These are phyloP conservation scores for Odobenus rosmarus DNA, from an alignment of 2,113 vertebrate genomes.

Conservation along the genomic window DNA sequence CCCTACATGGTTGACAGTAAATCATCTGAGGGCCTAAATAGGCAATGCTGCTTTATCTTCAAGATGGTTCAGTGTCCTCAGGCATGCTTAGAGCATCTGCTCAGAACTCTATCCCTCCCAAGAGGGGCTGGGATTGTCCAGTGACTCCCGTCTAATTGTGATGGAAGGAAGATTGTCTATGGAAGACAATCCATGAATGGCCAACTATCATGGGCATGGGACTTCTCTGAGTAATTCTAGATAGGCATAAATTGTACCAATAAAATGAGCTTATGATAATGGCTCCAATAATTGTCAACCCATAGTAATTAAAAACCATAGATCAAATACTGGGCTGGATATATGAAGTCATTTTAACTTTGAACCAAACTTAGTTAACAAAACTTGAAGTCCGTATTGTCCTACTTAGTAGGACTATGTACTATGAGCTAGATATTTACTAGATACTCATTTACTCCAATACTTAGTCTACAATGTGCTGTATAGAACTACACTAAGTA, in stretches of 20 bases:
- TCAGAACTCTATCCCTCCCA: no score
- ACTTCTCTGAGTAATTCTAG: neutral
- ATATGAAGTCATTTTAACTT: conserved; percentile 34
- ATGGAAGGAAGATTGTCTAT: neutral
- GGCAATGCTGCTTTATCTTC: neutral
- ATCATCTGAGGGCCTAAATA: neutral
- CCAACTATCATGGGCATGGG: neutral
- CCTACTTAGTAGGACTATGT: neutral
- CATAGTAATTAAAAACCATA: neutral
- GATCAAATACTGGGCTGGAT: neutral
- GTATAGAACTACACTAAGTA: neutral
- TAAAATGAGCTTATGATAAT: neutral
- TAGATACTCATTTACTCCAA: neutral
- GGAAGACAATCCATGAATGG: neutral
- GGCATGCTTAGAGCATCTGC: neutral
- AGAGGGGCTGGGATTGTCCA: neutral
- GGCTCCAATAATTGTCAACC: neutral
- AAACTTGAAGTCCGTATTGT: conserved; percentile 14
- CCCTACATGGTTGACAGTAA: neutral
- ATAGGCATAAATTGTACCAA: neutral
- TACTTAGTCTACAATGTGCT: neutral
- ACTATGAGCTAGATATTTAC: neutral
- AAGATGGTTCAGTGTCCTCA: neutral
- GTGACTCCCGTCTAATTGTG: neutral
- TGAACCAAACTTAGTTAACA: neutral